Conservation (phyloP, 2,888 invertebrate genomes). For the Carterocephalus palaemon region DNA sequence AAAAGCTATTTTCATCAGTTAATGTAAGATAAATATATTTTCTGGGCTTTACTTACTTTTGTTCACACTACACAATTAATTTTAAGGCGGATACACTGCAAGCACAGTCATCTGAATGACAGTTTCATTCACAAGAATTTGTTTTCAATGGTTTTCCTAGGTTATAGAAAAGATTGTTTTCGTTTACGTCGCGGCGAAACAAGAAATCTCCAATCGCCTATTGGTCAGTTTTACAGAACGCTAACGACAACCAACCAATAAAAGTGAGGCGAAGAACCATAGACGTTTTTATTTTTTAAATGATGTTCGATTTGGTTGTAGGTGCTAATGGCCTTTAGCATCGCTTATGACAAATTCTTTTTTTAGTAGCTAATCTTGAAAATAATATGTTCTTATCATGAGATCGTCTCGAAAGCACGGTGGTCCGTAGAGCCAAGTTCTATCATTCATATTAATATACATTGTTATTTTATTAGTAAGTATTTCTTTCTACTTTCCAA, state of each 20-base stretch:
- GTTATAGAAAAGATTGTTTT: conserved; percentile 29
- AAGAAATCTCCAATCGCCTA: conserved; percentile 13
- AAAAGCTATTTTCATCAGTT: conserved; percentile 31
- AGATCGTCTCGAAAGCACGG: too few relatives aligned
- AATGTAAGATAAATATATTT: conserved; percentile 43
- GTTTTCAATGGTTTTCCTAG: conserved; percentile 48
- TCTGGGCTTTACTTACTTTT: conserved; percentile 20
- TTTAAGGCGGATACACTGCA: conserved; percentile 67
- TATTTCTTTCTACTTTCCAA: too few relatives aligned
- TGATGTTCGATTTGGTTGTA: too few relatives aligned
- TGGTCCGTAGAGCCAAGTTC: too few relatives aligned
- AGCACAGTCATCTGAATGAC: conserved; percentile 73
- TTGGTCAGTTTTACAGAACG: conserved; percentile 26
- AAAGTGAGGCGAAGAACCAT: not conserved
- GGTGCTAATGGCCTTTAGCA: too few relatives aligned
- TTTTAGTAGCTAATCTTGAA: too few relatives aligned
- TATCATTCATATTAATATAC: too few relatives aligned
- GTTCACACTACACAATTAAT: conserved; percentile 37
- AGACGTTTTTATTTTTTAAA: too few relatives aligned
- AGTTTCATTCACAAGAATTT: conserved; percentile 51
- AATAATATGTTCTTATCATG: too few relatives aligned
- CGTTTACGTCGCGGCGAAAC: conserved; percentile 42
- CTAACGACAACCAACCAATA: conserved; percentile 27
- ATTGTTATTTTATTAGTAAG: too few relatives aligned
- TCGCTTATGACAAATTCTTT: too few relatives aligned